Conservation (phyloP, 2,888 invertebrate genomes). For the Xestia ashworthii region DNA sequence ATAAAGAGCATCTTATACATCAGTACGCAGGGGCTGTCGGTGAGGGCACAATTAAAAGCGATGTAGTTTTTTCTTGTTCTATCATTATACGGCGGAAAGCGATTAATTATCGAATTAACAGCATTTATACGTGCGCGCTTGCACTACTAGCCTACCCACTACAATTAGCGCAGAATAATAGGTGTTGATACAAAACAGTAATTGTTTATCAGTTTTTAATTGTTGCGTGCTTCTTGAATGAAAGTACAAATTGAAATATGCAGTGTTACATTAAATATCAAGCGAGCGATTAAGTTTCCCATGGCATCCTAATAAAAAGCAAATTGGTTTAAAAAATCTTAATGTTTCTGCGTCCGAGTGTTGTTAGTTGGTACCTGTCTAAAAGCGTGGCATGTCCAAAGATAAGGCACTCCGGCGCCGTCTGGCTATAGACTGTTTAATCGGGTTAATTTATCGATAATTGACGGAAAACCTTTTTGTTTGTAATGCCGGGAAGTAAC, state of each 20-base stretch:
- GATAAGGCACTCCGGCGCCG: slow-evolving; percentile 89
- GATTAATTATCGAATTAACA: slow-evolving; percentile 66
- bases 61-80: slow-evolving; percentile 60
- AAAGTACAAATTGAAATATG: slow-evolving; percentile 40
- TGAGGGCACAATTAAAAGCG: slow-evolving; percentile 63
- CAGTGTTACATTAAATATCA: slow-evolving; percentile 35
- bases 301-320: slow-evolving; percentile 84
- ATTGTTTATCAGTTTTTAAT: slow-evolving; percentile 24
- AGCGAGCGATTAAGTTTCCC: slow-evolving; percentile 62
- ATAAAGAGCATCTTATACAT: slow-evolving; percentile 78
- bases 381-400: slow-evolving; percentile 89
- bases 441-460: slow-evolving; percentile 91
- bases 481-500: slow-evolving; percentile 90
- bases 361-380: slow-evolving; percentile 86
- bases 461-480: slow-evolving; percentile 91
- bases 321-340: slow-evolving; percentile 86
- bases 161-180: slow-evolving; percentile 45
- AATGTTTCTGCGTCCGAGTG: slow-evolving; percentile 81
- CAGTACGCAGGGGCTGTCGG: slow-evolving; percentile 62
- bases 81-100: slow-evolving; percentile 57
- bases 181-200: slow-evolving; percentile 46
- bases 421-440: slow-evolving; percentile 88
- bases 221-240: slow-evolving; percentile 30
- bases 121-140: slow-evolving; percentile 54
- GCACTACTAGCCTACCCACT: slow-evolving; percentile 25